A percentile compares a stretch with the other conserved stretches of the same genome.
Evolutionary conservation across 2,888 invertebrate genomes (phyloP).

Genomic region (Amblyjoppa proteus): DNA sequence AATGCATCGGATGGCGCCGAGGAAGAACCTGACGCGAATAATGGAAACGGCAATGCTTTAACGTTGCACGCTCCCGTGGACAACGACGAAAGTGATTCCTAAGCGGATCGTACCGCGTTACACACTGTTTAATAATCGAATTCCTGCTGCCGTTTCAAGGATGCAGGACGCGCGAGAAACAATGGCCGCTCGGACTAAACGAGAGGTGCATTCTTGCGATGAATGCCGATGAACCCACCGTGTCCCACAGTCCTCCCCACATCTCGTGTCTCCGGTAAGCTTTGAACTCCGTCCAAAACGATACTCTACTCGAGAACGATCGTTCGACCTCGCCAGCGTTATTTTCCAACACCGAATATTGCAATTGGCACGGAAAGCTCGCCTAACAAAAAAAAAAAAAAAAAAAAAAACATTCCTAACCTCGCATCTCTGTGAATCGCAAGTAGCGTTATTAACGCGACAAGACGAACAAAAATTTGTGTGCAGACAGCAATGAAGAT

Average conservation of each 20-base stretch:
- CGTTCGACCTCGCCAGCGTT: constrained; percentile 2
- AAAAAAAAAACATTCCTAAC: not conserved
- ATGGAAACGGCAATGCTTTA: constrained; percentile 1
- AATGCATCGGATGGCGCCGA: constrained; percentile 15
- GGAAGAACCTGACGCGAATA: constrained; percentile 14
- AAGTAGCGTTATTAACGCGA: no score
- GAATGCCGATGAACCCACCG: constrained; percentile 69
- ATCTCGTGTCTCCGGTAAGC: constrained; percentile 41
- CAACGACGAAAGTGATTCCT: constrained; percentile 11
- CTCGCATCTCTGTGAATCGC: no score
- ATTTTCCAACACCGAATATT: not conserved
- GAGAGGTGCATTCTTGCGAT: constrained; percentile 47
- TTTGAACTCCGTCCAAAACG: constrained; percentile 66
- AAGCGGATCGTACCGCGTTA: not conserved
- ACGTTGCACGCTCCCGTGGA: not conserved
- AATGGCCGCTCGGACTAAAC: constrained; percentile 27
- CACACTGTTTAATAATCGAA: constrained; percentile 62
- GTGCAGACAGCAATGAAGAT: not conserved
- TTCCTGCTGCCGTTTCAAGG: constrained; percentile 71
- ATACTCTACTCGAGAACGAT: constrained; percentile 27
- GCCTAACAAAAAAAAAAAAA: constrained; percentile 4
- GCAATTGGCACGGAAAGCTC: not conserved
- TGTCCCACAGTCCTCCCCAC: not conserved
- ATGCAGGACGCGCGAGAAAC: constrained; percentile 69
- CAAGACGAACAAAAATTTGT: not conserved